Conservation (phyloP, 2,888 invertebrate species). For the Cerceris ruficornis region DNA sequence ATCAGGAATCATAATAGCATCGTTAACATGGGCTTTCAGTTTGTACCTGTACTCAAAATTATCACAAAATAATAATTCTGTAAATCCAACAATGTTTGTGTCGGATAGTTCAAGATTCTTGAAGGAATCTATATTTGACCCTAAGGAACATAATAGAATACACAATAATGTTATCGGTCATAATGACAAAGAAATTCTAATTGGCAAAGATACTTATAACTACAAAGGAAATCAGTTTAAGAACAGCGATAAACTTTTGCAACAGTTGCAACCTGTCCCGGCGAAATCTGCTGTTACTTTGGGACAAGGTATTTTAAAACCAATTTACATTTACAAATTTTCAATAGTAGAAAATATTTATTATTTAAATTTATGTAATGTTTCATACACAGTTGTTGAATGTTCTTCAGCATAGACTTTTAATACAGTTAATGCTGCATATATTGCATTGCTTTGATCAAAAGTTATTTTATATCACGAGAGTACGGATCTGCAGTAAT, state of each 20-base stretch:
- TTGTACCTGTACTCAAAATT: slow-evolving; percentile 88
- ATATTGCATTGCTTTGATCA: too few relatives aligned
- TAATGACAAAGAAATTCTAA: slow-evolving; percentile 45
- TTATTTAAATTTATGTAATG: too few relatives aligned
- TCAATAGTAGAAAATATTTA: too few relatives aligned
- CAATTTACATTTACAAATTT: slow-evolving; percentile 1
- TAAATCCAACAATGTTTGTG: slow-evolving; percentile 80
- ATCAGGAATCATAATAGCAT: slow-evolving; percentile 88
- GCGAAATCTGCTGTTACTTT: slow-evolving; percentile 74
- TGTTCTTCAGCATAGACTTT: neutral
- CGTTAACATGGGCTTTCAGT: slow-evolving; percentile 88
- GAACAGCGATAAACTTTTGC: slow-evolving; percentile 81
- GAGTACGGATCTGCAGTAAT: too few relatives aligned
- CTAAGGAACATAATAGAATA: slow-evolving; percentile 46
- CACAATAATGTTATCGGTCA: slow-evolving; percentile 55
- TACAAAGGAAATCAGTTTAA: slow-evolving; percentile 73
- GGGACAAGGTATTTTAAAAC: slow-evolving; percentile 71
- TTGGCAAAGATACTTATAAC: slow-evolving; percentile 61
- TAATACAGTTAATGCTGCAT: too few relatives aligned
- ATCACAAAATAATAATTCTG: slow-evolving; percentile 78
- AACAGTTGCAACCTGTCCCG: slow-evolving; percentile 81
- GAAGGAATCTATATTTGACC: slow-evolving; percentile 70
- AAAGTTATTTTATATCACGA: too few relatives aligned
- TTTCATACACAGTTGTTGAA: neutral
- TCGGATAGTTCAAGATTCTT: slow-evolving; percentile 66